Evolutionary conservation across 2,888 invertebrate species (phyloP), one percentile per base, ranked within the genome.

Genomic region (Polydrusus tereticollis): DNA sequence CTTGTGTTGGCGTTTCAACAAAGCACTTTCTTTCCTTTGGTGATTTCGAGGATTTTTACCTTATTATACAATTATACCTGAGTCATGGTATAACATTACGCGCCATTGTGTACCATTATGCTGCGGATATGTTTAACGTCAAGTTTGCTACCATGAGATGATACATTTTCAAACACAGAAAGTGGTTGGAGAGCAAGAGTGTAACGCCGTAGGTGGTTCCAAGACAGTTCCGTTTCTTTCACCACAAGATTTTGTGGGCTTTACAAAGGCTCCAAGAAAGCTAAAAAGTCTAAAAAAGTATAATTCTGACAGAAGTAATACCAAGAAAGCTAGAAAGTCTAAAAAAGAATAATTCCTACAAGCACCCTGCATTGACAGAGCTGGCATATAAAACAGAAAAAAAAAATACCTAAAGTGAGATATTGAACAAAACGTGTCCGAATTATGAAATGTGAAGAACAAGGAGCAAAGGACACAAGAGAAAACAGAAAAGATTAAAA

Each of bases 321-420:
- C 20, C 6, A 33, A n/a, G 18, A 14, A 20, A 59, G 20, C 6
- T 18, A 29, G 59, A 59, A 59, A 59, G 23, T 36, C 36, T 14
- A 59, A 36, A n/a, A 59, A 38, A 59, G 38, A 36, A 33, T 59
- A 16, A 59, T 59, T 36, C 20, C 36, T 18, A 59, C 55, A 14
- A 43, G 43, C 18, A 43, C 43, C 20, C 47, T 7, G 60, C 55
- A 18, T 50, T 41, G 33, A 67, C 26, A 41, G 58, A 67, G 16
- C 18, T 65, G 20, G 20, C 29, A 6, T 55, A 26, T 14, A 57
- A 57, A 65, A 59, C 6, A 65, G 16, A 52, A 55, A n/a, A 57
- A 55, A n/a, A 57, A 65, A 52, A 57, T 3, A n/a, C 57, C 55
- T 33, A 23, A 64, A 23, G 33, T 18, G 6, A 43, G 10, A 18